Evolutionary conservation across 2,797 vertebrate genomes (phyloP).

Genomic region (Protonibea diacanthus): DNA sequence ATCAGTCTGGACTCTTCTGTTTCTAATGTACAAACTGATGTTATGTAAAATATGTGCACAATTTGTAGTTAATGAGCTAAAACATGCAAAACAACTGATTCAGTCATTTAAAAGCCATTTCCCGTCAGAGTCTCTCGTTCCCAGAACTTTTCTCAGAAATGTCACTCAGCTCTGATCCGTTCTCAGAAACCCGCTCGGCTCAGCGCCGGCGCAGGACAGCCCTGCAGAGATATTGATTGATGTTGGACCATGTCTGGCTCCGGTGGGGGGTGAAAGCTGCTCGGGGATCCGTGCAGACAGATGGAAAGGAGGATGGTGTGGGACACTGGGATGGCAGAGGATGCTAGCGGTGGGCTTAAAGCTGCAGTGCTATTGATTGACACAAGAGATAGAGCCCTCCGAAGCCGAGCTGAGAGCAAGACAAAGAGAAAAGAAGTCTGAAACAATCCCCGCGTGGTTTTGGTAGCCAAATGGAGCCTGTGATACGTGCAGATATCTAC

Average conservation of each 20-base stretch:
- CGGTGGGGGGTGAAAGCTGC: constrained; percentile 26
- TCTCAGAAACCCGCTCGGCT: constrained; percentile 2
- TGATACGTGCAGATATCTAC: constrained; percentile 24
- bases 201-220: background rate
- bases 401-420: constrained; percentile 35
- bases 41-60: background rate
- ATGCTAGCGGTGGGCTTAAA: constrained; percentile 42
- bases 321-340: constrained; percentile 44
- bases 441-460: constrained; percentile 28
- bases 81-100: constrained; percentile 29
- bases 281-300: constrained; percentile 50
- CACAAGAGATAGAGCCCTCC: constrained; percentile 46
- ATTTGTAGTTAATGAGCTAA: constrained; percentile 35
- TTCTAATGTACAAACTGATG: background rate
- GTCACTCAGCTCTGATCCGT: constrained; percentile 21
- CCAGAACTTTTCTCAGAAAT: constrained; percentile 41
- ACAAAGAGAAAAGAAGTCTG: constrained; percentile 27
- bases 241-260: constrained; percentile 60
- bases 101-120: constrained; percentile 15
- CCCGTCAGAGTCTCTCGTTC: constrained; percentile 25
- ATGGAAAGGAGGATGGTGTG: constrained; percentile 51
- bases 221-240: constrained; percentile 65
- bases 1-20: background rate
- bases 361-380: constrained; percentile 71
- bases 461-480: constrained; percentile 30